These are phyloP conservation scores for Crocuta crocuta DNA, from an alignment of 2,113 vertebrate genomes.

Conservation along the genomic window DNA sequence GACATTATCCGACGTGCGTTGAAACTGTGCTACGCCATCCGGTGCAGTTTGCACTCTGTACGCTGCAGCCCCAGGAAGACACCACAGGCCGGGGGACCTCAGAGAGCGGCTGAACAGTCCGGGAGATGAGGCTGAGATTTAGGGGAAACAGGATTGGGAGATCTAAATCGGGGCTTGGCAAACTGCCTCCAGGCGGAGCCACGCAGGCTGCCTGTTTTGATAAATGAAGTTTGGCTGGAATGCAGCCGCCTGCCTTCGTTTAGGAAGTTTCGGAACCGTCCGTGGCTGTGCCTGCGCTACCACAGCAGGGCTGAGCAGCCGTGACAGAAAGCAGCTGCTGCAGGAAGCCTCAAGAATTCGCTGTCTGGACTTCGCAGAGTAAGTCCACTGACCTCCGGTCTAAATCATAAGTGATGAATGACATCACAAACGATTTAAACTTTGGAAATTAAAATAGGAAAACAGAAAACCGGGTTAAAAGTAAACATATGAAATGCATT, in stretches of 20 bases:
- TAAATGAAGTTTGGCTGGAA: background rate
- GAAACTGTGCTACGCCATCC: background rate
- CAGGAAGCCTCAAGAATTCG: background rate
- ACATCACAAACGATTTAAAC: constrained; percentile 6
- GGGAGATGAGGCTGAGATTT: background rate
- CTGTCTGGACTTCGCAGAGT: background rate
- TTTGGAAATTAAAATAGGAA: constrained; percentile 47
- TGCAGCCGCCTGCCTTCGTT: background rate
- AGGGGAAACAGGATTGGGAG: background rate
- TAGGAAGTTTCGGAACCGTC: background rate
- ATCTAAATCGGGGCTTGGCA: constrained; percentile 8
- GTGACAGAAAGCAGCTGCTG: background rate
- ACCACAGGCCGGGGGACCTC: background rate
- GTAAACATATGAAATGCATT: background rate
- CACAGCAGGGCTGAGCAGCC: background rate
- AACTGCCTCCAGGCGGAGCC: background rate
- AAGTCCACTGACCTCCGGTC: background rate
- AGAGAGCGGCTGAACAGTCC: background rate
- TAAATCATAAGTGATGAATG: constrained; percentile 12
- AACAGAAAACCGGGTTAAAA: constrained; percentile 12
- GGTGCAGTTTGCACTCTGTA: background rate
- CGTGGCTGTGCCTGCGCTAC: background rate
- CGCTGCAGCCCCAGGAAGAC: background rate
- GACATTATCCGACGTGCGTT: background rate
- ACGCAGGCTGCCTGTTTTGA: background rate